Evolutionary conservation across 2,888 invertebrate genomes (phyloP), one percentile per base, ranked within the genome.

Genomic region (Apodemia mormo): DNA sequence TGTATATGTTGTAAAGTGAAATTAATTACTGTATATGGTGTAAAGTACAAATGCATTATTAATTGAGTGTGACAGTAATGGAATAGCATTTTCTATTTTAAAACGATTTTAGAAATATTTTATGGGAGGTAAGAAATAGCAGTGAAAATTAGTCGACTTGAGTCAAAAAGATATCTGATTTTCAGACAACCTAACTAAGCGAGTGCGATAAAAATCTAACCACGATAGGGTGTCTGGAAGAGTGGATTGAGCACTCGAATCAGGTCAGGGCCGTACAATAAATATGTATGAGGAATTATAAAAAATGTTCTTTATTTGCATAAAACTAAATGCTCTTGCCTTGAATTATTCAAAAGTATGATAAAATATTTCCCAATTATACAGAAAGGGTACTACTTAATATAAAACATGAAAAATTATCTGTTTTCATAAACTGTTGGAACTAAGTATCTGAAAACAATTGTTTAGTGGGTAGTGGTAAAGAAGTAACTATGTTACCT

Each of bases 211-310:
- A 88, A 72, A 81, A 76, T 78, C 81, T 84, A 85, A 83, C 82
- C 82, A 77, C 85, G 87, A 90, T 90, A 82, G 79, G 82, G 77
- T 79, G 81, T 78, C 80, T 81, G 83, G 90, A 89, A 85, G 74
- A 72, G 76, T 75, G 80, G 84, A 85, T 83, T 82, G 82, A 87
- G 83, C 78, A 80, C 77, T 82, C 76, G 78, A 81, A 86, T 79
- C 82, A 76, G 89, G 89, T 89, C 91, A 90, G 80, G 87, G 85
- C 74, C 82, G 73, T 72, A 22, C 54, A 68, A 75, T 80, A 78
- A 77, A 75, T 75, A 75, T 75, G 70, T 72, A 73, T 73, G 72
- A 71, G 69, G 72, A 70, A 73, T 64, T 64, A 64, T 64, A 72
- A 70, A 71, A 73, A 72, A 68, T 72, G 69, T 71, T 70, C 68